Evolutionary conservation across 64 coral and sea anemone genomes (phyloP).

Genomic region (Stichodactyla helianthus): DNA sequence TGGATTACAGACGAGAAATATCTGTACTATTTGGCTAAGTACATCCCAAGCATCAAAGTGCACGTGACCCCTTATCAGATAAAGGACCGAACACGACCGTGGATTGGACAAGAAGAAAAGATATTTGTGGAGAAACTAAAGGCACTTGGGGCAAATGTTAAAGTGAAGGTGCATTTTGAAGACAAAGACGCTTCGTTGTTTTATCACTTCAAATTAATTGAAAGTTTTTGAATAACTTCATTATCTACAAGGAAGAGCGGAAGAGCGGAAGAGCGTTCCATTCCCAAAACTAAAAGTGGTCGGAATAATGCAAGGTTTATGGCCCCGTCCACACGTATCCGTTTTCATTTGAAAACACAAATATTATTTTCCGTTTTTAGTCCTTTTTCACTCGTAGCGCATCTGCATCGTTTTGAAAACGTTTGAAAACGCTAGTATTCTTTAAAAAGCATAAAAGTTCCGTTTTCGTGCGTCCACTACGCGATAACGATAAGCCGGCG

Average conservation of each 20-base stretch:
- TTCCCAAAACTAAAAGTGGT: not conserved
- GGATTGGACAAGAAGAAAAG: slow-evolving; percentile 78
- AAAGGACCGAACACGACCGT: slow-evolving; percentile 70
- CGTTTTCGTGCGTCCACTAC: too few species aligned
- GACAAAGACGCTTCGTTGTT: slow-evolving; percentile 76
- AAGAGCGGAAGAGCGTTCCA: too few species aligned
- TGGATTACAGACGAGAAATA: slow-evolving; percentile 97
- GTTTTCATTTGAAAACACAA: too few species aligned
- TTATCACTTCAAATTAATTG: slow-evolving; percentile 85
- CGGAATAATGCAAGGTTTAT: too few species aligned
- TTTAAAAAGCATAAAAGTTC: too few species aligned
- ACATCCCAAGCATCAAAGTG: slow-evolving; percentile 68
- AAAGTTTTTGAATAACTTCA: slow-evolving; percentile 59
- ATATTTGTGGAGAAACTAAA: slow-evolving; percentile 75
- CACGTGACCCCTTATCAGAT: slow-evolving; percentile 96
- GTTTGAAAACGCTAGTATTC: too few species aligned
- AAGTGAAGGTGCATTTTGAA: slow-evolving; percentile 73
- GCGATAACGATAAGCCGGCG: too few species aligned
- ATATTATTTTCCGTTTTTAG: too few species aligned
- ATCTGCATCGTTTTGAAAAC: too few species aligned
- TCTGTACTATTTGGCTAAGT: slow-evolving; percentile 55
- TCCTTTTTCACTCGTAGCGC: too few species aligned
- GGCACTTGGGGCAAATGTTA: slow-evolving; percentile 78
- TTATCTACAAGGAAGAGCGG: not conserved
- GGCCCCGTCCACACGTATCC: too few species aligned